These are phyloP conservation scores for Pteromalus puparum DNA, from an alignment of 1,140 invertebrate species.

Conservation along the genomic window DNA sequence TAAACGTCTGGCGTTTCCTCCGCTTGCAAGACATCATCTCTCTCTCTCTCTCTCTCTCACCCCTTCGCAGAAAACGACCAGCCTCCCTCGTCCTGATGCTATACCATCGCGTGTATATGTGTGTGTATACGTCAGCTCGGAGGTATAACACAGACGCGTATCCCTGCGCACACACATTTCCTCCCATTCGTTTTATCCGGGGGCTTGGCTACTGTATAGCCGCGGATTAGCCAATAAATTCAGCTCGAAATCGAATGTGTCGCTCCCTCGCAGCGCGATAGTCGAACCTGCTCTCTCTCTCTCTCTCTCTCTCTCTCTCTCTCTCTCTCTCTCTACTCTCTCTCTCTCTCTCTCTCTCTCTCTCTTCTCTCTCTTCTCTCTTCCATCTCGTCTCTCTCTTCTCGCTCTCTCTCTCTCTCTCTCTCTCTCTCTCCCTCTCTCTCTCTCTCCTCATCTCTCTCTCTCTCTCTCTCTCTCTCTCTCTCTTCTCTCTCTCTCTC, in stretches of 20 bases:
- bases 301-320: no score
- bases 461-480: no score
- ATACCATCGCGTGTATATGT: background rate
- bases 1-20: background rate
- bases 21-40: no score
- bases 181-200: constrained; percentile 1
- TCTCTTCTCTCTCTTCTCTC: no score
- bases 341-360: no score
- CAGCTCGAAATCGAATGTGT: constrained; percentile 21
- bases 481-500: no score
- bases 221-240: constrained; percentile 27
- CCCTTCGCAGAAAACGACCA: background rate
- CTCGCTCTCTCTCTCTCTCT: no score
- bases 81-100: background rate
- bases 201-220: background rate
- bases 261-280: background rate
- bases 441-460: no score
- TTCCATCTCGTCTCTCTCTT: no score
- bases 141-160: background rate
- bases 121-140: background rate
- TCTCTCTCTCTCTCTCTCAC: background rate
- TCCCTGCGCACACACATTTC: background rate
- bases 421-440: no score
- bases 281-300: background rate
- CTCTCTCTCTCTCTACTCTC: no score